A percentile compares a stretch with the other conserved stretches of the same genome.
phyloP scores from a whole-genome alignment of 2,888 invertebrate species.

The Spisula solida region DNA sequence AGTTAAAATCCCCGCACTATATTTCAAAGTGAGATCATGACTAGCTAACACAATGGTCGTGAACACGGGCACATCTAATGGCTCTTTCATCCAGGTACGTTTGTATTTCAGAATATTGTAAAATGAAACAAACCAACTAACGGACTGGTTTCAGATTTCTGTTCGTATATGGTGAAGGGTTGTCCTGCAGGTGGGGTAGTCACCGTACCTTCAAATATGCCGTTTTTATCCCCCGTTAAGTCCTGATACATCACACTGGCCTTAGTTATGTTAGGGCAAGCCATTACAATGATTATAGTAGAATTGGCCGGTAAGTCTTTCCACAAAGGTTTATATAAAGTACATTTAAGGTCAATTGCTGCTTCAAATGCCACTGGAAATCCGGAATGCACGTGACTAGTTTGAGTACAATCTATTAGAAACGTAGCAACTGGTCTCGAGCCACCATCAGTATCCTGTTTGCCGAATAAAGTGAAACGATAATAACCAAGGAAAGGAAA shows the following conservation, averaged over 20 bases:
- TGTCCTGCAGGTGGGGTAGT: conserved; percentile 67
- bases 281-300: conserved; percentile 57
- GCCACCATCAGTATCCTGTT: conserved; percentile 61
- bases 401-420: conserved; percentile 64
- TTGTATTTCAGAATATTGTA: conserved; percentile 56
- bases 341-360: conserved; percentile 63
- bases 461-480: conserved; percentile 70
- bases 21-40: neutral
- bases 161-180: conserved; percentile 69
- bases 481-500: conserved; percentile 73
- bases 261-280: conserved; percentile 53
- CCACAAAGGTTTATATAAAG: conserved; percentile 68
- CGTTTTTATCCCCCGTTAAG: conserved; percentile 56
- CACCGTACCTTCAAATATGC: conserved; percentile 66
- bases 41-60: neutral
- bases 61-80: neutral
- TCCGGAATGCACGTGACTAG: conserved; percentile 67
- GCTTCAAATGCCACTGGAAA: conserved; percentile 71
- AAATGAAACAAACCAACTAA: conserved; percentile 66
- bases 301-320: conserved; percentile 70
- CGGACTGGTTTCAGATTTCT: conserved; percentile 46
- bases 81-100: neutral
- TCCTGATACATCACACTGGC: conserved; percentile 57
- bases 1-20: too few species aligned
- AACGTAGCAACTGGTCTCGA: conserved; percentile 69